Conservation (phyloP, 2,888 invertebrate genomes). For the Rotaria socialis region DNA sequence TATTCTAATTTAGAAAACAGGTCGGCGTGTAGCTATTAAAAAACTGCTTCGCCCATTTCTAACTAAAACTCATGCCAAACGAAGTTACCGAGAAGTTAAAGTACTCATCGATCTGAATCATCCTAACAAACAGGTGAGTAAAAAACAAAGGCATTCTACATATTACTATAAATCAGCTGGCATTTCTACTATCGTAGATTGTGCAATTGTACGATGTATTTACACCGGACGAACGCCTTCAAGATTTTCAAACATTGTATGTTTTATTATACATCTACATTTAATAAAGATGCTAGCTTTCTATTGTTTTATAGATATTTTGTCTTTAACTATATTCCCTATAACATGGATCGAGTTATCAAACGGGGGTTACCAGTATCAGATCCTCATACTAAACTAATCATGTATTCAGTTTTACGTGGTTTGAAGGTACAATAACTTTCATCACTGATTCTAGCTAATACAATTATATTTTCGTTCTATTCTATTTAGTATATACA, state of each 20-base stretch:
- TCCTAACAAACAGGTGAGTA: conserved; percentile 89
- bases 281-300: neutral
- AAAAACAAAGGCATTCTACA: conserved; percentile 71
- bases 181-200: neutral
- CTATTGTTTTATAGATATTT: neutral
- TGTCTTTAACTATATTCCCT: neutral
- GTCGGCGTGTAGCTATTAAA: conserved; percentile 84
- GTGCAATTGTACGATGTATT: neutral
- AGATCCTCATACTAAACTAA: neutral
- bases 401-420: neutral
- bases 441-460: neutral
- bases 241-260: neutral
- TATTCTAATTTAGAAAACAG: neutral
- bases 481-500: neutral
- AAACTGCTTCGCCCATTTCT: conserved; percentile 95
- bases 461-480: neutral
- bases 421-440: neutral
- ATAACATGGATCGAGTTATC: neutral
- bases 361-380: neutral
- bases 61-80: conserved; percentile 61
- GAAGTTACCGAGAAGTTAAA: conserved; percentile 53
- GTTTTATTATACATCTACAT: neutral
- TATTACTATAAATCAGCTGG: neutral
- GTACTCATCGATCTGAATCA: conserved; percentile 94
- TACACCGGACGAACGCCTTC: neutral